Conservation (phyloP, 1,140 invertebrate species). For the Ylistrum balloti region DNA sequence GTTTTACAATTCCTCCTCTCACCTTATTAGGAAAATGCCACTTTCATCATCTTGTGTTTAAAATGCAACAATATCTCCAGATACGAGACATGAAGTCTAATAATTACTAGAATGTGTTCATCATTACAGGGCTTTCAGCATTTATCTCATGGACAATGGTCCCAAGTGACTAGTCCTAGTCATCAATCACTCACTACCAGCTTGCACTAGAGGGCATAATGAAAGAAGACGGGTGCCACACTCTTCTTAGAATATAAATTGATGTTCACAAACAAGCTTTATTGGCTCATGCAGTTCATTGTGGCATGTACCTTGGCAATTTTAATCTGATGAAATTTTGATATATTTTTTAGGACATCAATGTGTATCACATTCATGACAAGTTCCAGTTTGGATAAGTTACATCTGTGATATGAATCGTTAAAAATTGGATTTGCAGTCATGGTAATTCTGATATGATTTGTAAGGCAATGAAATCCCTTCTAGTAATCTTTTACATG, state of each 20-base stretch:
- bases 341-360: too few relatives aligned
- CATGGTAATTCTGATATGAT: too few relatives aligned
- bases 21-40: too few relatives aligned
- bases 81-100: background rate
- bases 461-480: too few relatives aligned
- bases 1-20: too few relatives aligned
- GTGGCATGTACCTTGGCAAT: background rate
- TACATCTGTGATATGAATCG: background rate
- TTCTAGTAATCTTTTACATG: too few relatives aligned
- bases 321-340: background rate
- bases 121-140: background rate
- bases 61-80: background rate
- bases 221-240: background rate
- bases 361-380: background rate
- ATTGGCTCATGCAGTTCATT: background rate
- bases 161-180: background rate
- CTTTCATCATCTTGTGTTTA: background rate
- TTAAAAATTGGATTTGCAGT: background rate
- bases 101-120: background rate
- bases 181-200: background rate
- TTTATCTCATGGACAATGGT: slow-evolving; percentile 15
- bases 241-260: background rate
- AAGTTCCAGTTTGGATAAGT: background rate
- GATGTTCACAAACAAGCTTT: background rate
- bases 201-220: background rate